Evolutionary conservation across 2,888 invertebrate genomes (phyloP).

Genomic region (Drosophila vallismaia): DNA sequence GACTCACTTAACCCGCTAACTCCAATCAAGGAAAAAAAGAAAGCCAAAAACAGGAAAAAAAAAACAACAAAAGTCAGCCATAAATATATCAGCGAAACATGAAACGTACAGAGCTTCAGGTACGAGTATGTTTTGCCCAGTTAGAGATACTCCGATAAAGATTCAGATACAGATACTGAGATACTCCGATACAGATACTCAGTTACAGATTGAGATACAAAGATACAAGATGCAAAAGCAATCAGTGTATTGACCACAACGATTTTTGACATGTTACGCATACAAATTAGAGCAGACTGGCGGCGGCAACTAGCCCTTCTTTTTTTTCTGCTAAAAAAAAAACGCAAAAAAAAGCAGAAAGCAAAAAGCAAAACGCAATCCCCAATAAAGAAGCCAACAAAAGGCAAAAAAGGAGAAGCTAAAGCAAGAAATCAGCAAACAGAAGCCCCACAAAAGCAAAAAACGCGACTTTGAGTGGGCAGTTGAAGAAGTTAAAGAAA

Average conservation of each 20-base stretch:
- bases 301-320: conserved; percentile 1
- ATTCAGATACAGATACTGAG: conserved; percentile 26
- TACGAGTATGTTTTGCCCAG: conserved; percentile 15
- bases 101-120: conserved; percentile 35
- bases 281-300: conserved; percentile 71
- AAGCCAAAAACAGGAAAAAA: conserved; percentile 6
- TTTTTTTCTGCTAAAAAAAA: no score
- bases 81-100: conserved; percentile 48
- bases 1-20: conserved; percentile 36
- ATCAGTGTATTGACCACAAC: conserved; percentile 80
- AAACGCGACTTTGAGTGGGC: conserved; percentile 29
- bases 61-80: conserved; percentile 31
- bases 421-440: conserved; percentile 68
- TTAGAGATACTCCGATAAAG: conserved; percentile 18
- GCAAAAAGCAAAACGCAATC: conserved; percentile 35
- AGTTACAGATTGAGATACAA: conserved; percentile 21
- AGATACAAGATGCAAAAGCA: conserved; percentile 77
- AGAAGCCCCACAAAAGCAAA: conserved; percentile 71
- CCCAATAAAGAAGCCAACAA: conserved; percentile 51
- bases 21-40: conserved; percentile 20
- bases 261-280: conserved; percentile 80
- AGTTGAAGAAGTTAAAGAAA: conserved; percentile 47
- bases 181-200: conserved; percentile 16
- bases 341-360: no score
- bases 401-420: conserved; percentile 38